phyloP scores from a whole-genome alignment of 1,140 invertebrate species.

The Drosophila miranda region DNA sequence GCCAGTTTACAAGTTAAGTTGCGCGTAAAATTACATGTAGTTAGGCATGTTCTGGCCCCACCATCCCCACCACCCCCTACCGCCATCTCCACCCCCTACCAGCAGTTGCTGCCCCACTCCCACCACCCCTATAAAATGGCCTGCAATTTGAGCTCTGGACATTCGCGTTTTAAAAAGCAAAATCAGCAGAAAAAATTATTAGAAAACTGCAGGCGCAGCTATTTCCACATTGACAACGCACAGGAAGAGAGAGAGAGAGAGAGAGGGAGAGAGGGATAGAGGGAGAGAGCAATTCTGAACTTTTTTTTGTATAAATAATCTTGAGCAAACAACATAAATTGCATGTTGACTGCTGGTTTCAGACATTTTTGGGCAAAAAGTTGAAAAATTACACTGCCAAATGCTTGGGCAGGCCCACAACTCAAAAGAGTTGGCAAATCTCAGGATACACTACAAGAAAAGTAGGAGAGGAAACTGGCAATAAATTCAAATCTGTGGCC shows the following conservation, averaged over 20 bases:
- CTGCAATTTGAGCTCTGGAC: slow-evolving; percentile 66
- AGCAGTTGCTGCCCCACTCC: too few relatives aligned
- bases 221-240: slow-evolving; percentile 72
- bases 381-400: slow-evolving; percentile 77
- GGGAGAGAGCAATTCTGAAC: slow-evolving; percentile 20
- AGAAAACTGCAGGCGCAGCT: slow-evolving; percentile 74
- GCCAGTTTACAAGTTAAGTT: slow-evolving; percentile 75
- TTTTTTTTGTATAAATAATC: slow-evolving; percentile 66
- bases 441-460: not conserved
- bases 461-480: not conserved
- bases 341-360: slow-evolving; percentile 58
- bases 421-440: not conserved
- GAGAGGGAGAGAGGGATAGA: not conserved
- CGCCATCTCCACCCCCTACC: too few relatives aligned
- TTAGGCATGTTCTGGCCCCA: slow-evolving; percentile 61
- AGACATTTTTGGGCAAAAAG: slow-evolving; percentile 47
- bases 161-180: slow-evolving; percentile 67
- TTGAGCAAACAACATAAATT: slow-evolving; percentile 79
- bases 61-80: not conserved
- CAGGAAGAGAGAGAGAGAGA: slow-evolving; percentile 7
- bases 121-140: slow-evolving; percentile 43
- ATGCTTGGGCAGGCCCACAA: slow-evolving; percentile 54
- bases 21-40: slow-evolving; percentile 79
- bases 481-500: too few relatives aligned
- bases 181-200: slow-evolving; percentile 76